phyloP scores from a whole-genome alignment of 2,888 invertebrate genomes.

The Agrenia bidenticulata region DNA sequence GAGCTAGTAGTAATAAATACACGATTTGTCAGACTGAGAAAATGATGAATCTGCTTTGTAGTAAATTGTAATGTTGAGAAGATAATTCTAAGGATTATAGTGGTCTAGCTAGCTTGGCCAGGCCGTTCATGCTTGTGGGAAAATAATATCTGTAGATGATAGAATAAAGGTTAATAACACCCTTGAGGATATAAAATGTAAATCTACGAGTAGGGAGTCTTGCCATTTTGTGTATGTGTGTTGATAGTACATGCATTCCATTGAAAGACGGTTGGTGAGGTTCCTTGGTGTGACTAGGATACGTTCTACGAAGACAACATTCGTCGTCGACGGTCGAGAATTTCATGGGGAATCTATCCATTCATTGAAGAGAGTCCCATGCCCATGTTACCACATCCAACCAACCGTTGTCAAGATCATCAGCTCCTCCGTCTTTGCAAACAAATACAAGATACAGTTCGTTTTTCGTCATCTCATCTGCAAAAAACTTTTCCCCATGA shows the following conservation, averaged over 20 bases:
- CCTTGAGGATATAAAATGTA: conserved; percentile 46
- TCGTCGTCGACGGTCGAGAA: conserved; percentile 1
- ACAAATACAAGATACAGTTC: not conserved
- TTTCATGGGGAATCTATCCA: not conserved
- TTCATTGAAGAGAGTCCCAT: conserved; percentile 1
- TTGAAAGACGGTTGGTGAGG: conserved; percentile 3
- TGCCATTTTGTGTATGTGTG: not conserved
- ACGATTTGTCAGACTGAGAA: too few species aligned
- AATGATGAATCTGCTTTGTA: conserved; percentile 5
- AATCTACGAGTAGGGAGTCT: conserved; percentile 3
- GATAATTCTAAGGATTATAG: not conserved
- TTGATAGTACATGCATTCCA: conserved; percentile 8
- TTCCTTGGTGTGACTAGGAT: not conserved
- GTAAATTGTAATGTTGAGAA: not conserved
- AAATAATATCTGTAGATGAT: conserved; percentile 50
- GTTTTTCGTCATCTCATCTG: not conserved
- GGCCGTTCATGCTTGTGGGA: conserved; percentile 31
- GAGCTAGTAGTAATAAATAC: too few species aligned
- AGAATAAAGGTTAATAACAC: conserved; percentile 53
- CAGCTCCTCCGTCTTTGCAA: conserved; percentile 12
- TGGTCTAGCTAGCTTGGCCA: too few species aligned
- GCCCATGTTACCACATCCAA: too few species aligned
- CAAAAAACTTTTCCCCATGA: too few species aligned
- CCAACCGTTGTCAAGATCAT: not conserved
- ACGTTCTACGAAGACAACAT: not conserved